Base-by-base conservation (phyloP, 1,140 invertebrate species). In the Drosophila quadrilineata region DNA sequence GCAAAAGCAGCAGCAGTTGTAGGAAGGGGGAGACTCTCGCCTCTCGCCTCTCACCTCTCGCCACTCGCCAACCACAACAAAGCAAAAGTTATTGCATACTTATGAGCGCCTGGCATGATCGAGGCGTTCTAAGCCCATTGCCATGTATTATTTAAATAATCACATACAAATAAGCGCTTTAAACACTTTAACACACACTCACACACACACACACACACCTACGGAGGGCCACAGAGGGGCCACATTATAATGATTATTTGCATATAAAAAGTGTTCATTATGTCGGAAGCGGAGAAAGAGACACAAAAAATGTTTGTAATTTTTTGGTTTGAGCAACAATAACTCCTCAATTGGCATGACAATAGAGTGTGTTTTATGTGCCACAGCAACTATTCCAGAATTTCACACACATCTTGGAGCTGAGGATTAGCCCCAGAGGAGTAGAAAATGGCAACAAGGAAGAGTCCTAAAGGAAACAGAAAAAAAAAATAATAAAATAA, bases 141-240 rank as follows among this genome's bases (percentile, higher is more conserved):
- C 58, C 77, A 84, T 82, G 73, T 82, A 82, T 85, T 84, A 85
- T 84, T 84, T 85, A 84, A 84, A 84, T 82, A 67, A 74, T 80
- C 57, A 66, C 75, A 79, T 63, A 79, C 75, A 79, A 80, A 71
- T 70, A 77, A 84, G 70, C 60, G 68, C 54, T 84, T 50, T 53
- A 70, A 82, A 77, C 77, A 71, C 77, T 76, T 75, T 67, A 43
- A 49, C 35, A 41, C 40, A 46, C 40, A 24, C 21, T 57, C 33
- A 40, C 49, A 53, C 43, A 21, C 56, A 19, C 31, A 4, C 38
- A 16, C 36, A 59, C 22, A 19, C 19, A 49, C 33, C 22, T 31
- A 9, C 28, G 6, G 8, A 46, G 26, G 5, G 5, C 14, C 8
- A 28, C 14, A 49, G 14, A n/a, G 40, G 12, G 35, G 41, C n/a